Percentiles rank a stretch among this genome's conserved stretches.
Evolutionary conservation across 2,113 vertebrate genomes (phyloP).

Genomic region (Carassius gibelio): DNA sequence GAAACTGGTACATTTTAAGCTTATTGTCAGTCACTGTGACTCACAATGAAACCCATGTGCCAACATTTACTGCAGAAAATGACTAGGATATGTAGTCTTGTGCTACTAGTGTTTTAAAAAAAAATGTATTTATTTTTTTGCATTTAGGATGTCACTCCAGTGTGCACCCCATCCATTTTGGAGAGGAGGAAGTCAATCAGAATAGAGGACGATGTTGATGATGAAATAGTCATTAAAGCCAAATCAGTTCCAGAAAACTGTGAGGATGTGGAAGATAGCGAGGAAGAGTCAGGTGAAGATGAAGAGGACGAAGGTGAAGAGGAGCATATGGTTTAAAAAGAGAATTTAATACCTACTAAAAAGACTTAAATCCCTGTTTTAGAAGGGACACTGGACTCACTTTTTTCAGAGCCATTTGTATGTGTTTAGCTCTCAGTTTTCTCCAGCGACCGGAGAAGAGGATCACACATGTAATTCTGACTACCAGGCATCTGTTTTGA

Average conservation of each 20-base stretch:
- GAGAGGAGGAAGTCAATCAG: slow-evolving; percentile 80
- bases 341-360: background rate
- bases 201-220: slow-evolving; percentile 52
- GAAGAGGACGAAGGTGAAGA: no score
- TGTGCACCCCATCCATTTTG: slow-evolving; percentile 87
- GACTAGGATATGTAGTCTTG: background rate
- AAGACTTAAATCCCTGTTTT: slow-evolving; percentile 17
- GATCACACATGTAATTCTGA: background rate
- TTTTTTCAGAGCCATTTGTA: slow-evolving; percentile 31
- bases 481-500: background rate
- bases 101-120: background rate
- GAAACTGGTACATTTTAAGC: slow-evolving; percentile 73
- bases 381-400: slow-evolving; percentile 5
- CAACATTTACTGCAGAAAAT: slow-evolving; percentile 51
- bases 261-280: slow-evolving; percentile 52
- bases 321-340: slow-evolving; percentile 44
- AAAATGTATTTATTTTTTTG: background rate
- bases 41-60: slow-evolving; percentile 69
- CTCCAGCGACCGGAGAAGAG: slow-evolving; percentile 1
- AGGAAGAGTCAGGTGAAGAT: slow-evolving; percentile 29
- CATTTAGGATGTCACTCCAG: slow-evolving; percentile 81
- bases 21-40: slow-evolving; percentile 64
- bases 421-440: background rate
- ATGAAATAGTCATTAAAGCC: slow-evolving; percentile 81
- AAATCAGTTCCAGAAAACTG: slow-evolving; percentile 57